A percentile compares a stretch with the other conserved stretches of the same genome.
Evolutionary conservation across 2,113 vertebrate genomes (phyloP).

Genomic region (Charadrius vociferus): DNA sequence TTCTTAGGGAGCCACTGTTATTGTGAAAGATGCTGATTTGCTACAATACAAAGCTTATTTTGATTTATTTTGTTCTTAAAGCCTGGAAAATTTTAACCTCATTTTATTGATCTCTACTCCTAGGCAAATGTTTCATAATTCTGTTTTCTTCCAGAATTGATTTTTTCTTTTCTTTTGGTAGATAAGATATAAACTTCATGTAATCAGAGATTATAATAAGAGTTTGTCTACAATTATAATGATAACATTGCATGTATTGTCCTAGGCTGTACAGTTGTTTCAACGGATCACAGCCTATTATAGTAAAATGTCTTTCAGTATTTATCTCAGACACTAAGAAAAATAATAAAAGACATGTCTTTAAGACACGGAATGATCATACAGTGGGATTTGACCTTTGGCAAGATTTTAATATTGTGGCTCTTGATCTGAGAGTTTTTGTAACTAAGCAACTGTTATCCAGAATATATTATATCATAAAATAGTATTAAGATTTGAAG

Average conservation of each 20-base stretch:
- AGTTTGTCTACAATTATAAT: neutral
- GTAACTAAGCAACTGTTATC: conserved; percentile 63
- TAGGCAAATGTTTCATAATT: neutral
- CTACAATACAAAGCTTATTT: neutral
- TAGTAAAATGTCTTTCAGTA: neutral
- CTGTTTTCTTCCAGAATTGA: neutral
- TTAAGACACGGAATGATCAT: neutral
- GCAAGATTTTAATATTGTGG: conserved; percentile 32
- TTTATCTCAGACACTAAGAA: neutral
- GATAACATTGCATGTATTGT: neutral
- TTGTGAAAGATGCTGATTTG: neutral
- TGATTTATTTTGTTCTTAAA: neutral
- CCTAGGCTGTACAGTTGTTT: neutral
- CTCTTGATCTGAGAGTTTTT: conserved; percentile 23
- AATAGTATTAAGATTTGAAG: conserved; percentile 28
- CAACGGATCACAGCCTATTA: neutral
- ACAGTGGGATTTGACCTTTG: conserved; percentile 34
- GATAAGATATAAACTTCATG: neutral
- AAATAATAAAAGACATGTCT: neutral
- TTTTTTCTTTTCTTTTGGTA: neutral
- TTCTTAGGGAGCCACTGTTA: neutral
- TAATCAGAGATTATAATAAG: neutral
- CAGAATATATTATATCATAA: conserved; percentile 42
- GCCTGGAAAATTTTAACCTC: neutral
- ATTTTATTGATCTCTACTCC: neutral